Conservation (phyloP, 2,888 invertebrate genomes). For the Dolichopus griseipennis region DNA sequence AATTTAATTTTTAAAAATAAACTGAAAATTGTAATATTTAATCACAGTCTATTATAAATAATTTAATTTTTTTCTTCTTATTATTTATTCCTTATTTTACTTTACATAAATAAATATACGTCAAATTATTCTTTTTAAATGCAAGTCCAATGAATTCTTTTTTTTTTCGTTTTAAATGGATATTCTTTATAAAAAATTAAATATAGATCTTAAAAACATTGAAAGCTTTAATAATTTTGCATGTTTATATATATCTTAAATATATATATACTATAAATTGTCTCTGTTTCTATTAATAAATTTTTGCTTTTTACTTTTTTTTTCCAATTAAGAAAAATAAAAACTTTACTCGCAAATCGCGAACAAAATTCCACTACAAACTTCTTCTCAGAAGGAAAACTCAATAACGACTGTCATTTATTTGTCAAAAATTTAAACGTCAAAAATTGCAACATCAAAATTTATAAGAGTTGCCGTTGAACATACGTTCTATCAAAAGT, state of each 20-base stretch:
- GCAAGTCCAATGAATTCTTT: not conserved
- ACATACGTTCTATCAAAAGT: too few species aligned
- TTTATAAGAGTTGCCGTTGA: too few species aligned
- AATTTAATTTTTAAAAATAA: not conserved
- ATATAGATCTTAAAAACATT: constrained; percentile 1
- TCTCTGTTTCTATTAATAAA: not conserved
- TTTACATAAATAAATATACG: too few species aligned
- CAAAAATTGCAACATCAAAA: not conserved
- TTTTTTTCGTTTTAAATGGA: not conserved
- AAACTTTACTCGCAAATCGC: not conserved
- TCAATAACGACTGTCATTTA: not conserved
- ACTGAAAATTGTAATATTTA: not conserved
- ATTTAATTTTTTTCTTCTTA: not conserved
- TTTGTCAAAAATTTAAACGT: not conserved
- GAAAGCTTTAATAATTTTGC: constrained; percentile 3
- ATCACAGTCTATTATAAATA: not conserved
- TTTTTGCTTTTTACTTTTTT: not conserved
- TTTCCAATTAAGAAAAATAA: not conserved
- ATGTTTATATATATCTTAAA: not conserved
- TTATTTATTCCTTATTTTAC: not conserved
- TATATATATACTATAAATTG: not conserved
- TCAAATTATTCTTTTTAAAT: not conserved
- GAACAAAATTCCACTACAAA: not conserved
- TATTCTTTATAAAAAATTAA: not conserved
- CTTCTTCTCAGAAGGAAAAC: not conserved